Evolutionary conservation across 2,888 invertebrate genomes (phyloP).

Genomic region (Chydorus sphaericus): DNA sequence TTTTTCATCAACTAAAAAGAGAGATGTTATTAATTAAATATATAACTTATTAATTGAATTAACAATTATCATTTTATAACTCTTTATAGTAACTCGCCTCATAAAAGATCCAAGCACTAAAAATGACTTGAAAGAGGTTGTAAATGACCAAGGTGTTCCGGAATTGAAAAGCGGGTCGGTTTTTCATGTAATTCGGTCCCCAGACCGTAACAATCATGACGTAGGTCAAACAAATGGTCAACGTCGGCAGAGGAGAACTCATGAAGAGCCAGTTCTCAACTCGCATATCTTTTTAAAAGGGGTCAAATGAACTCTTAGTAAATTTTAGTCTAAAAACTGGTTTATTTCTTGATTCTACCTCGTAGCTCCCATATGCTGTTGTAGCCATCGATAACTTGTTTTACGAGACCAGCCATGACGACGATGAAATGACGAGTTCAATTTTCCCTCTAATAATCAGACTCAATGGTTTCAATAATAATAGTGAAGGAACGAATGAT

Average conservation of each 20-base stretch:
- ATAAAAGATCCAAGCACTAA: conserved; percentile 63
- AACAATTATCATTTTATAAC: too few relatives aligned
- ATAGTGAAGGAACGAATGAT: too few relatives aligned
- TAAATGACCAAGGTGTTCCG: conserved; percentile 60
- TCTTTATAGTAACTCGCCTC: conserved; percentile 46
- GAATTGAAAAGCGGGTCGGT: conserved; percentile 65
- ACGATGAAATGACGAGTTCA: too few relatives aligned
- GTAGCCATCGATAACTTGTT: conserved; percentile 10
- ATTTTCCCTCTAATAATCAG: too few relatives aligned
- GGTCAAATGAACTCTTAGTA: too few relatives aligned
- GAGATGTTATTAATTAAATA: too few relatives aligned
- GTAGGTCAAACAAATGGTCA: conserved; percentile 75
- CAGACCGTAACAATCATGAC: conserved; percentile 74
- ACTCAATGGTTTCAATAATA: too few relatives aligned
- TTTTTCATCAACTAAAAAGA: too few relatives aligned
- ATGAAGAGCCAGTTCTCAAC: conserved; percentile 86
- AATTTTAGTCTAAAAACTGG: too few relatives aligned
- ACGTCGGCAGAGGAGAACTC: conserved; percentile 83
- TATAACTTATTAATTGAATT: too few relatives aligned
- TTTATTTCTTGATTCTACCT: conserved; percentile 1
- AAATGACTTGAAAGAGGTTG: conserved; percentile 69
- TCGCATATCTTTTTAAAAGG: conserved; percentile 17
- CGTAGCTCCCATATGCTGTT: conserved; percentile 13
- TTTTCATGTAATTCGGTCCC: conserved; percentile 71
- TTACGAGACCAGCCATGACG: conserved; percentile 10